Base-by-base conservation (phyloP, 2,113 vertebrate species). In the Alexandromys fortis region DNA sequence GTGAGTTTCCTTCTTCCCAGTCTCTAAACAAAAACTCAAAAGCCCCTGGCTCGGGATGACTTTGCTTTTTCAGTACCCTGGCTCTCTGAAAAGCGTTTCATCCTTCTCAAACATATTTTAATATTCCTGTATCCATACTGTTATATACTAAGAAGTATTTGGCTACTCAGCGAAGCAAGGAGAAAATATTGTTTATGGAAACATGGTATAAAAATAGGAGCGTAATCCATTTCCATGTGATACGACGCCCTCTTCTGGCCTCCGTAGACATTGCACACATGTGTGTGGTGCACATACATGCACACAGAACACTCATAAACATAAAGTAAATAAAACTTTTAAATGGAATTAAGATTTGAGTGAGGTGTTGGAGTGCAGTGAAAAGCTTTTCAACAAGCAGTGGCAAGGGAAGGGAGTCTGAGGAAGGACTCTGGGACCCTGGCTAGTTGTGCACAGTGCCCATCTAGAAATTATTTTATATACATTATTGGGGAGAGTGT, bases 331-430 rank as follows among this genome's bases (percentile, higher is more conserved):
- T 63, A 61, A 52, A 81, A 26, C 13, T 63, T 63, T 17, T 65
- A 28, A 85, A 19, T 45, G 58, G 33, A 87, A 85, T 49, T 73
- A 33, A 58, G 17, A 16, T 16, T 58, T 92, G 78, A 88, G 55
- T n/a, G 24, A 42, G 14, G 17, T 67, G 26, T 96, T 16, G 28
- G 42, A 21, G 42, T 70, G 7, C 17, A 89, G 67, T 86, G 83
- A 49, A 58, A 24, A 94, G 77, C 91, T 67, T 82, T 87, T 86
- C 52, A 49, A 26, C 61, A 91, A 70, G 35, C 68, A 63, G 11
- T 17, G 63, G 2, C 30, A 26, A 30, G 47, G 35, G 42, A 72
- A 86, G 47, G 38, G 68, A 68, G 17, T 45, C 45, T 49, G 58
- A 58, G 22, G 47, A 21, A 93, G 67, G 45, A 45, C 42, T 9